Conservation (phyloP, 2,113 vertebrate species). For the Ploceus nigricollis region DNA sequence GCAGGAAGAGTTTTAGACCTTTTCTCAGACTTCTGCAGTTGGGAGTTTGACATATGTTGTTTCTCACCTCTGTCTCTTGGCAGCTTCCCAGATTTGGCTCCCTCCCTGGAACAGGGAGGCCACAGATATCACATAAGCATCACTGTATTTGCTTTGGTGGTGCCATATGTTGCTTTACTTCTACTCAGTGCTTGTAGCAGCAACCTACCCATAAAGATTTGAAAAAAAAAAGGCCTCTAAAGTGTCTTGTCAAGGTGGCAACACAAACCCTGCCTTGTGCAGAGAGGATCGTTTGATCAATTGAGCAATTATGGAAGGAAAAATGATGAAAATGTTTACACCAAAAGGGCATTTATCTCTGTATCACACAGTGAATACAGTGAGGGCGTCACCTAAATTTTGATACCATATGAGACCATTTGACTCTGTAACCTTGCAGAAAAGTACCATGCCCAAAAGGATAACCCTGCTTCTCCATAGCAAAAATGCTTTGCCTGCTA, state of each 20-base stretch:
- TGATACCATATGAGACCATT: neutral
- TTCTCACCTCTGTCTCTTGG: neutral
- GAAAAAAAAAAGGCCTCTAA: neutral
- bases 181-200: neutral
- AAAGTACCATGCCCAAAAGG: neutral
- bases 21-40: neutral
- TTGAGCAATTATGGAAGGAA: neutral
- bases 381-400: neutral
- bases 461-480: neutral
- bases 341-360: neutral
- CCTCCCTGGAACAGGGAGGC: neutral
- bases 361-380: neutral
- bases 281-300: neutral
- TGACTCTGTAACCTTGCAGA: neutral
- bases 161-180: neutral
- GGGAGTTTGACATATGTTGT: accelerated
- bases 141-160: neutral
- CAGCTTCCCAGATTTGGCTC: neutral
- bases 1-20: neutral
- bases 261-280: neutral
- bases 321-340: neutral
- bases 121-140: neutral
- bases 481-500: neutral
- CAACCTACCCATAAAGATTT: neutral
- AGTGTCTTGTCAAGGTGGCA: neutral